Conservation (phyloP, 2,113 vertebrate genomes). For the Phalacrocorax aristotelis region DNA sequence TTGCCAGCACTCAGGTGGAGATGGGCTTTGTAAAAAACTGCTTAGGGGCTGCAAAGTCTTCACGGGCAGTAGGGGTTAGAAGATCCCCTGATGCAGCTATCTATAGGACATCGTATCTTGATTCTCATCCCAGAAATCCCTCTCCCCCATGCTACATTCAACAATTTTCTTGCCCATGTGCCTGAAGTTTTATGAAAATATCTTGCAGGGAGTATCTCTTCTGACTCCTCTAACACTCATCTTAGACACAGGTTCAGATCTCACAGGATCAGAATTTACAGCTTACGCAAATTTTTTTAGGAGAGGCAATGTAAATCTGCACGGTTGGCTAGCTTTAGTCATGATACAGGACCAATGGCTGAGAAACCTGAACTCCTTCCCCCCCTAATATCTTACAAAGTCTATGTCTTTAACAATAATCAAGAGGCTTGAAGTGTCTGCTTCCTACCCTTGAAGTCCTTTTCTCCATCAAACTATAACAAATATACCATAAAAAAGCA, state of each 20-base stretch:
- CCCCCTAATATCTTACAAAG: not conserved
- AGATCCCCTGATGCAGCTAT: not conserved
- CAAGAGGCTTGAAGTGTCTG: not conserved
- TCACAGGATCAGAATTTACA: not conserved
- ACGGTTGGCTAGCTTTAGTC: not conserved
- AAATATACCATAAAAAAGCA: not conserved
- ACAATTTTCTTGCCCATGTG: not conserved
- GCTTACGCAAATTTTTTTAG: not conserved
- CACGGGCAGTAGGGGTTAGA: not conserved
- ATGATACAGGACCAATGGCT: not conserved
- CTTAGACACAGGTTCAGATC: not conserved
- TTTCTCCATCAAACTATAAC: not conserved
- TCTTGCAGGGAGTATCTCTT: not conserved
- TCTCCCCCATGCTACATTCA: not conserved
- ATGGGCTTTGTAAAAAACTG: not conserved
- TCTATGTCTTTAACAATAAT: not conserved
- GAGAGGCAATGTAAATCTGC: not conserved
- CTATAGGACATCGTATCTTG: not conserved
- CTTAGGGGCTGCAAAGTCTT: not conserved
- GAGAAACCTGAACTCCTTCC: not conserved
- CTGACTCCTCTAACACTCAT: not conserved
- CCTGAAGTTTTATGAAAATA: not conserved
- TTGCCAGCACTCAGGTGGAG: not conserved
- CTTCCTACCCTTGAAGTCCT: not conserved
- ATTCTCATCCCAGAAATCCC: not conserved